These are phyloP conservation scores for Drosophila simulans DNA, from an alignment of 1,140 invertebrate genomes.

Conservation along the genomic window DNA sequence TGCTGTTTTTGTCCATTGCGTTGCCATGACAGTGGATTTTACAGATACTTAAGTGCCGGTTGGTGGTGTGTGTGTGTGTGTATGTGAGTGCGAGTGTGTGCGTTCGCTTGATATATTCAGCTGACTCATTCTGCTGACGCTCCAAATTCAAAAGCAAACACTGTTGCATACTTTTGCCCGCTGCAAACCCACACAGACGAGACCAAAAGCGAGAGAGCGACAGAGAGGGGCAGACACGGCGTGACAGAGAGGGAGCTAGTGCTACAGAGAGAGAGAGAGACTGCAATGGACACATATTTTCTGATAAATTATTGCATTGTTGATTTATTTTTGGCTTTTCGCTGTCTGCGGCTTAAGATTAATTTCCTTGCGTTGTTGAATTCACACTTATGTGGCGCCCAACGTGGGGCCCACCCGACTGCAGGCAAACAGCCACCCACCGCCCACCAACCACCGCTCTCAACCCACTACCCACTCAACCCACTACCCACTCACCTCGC, in stretches of 20 bases:
- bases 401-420: slow-evolving; percentile 1
- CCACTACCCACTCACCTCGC: not conserved
- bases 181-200: slow-evolving; percentile 9
- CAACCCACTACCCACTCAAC: not conserved
- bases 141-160: slow-evolving; percentile 82
- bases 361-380: slow-evolving; percentile 82
- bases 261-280: slow-evolving; percentile 13
- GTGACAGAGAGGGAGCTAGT: not conserved
- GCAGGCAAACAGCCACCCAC: not conserved
- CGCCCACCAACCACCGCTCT: not conserved
- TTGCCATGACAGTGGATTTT: slow-evolving; percentile 82
- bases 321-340: slow-evolving; percentile 84
- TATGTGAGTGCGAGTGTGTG: slow-evolving; percentile 16
- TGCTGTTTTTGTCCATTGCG: slow-evolving; percentile 69
- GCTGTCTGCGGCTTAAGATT: slow-evolving; percentile 83
- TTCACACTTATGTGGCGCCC: slow-evolving; percentile 68
- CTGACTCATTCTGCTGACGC: slow-evolving; percentile 81
- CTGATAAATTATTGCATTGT: slow-evolving; percentile 84
- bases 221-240: not conserved
- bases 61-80: slow-evolving; percentile 19
- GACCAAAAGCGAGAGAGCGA: not conserved
- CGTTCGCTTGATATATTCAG: slow-evolving; percentile 72
- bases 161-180: slow-evolving; percentile 76
- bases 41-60: slow-evolving; percentile 78
- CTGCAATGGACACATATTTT: slow-evolving; percentile 82